These are phyloP conservation scores for Villa cingulata DNA, from an alignment of 2,888 invertebrate species.

Conservation along the genomic window DNA sequence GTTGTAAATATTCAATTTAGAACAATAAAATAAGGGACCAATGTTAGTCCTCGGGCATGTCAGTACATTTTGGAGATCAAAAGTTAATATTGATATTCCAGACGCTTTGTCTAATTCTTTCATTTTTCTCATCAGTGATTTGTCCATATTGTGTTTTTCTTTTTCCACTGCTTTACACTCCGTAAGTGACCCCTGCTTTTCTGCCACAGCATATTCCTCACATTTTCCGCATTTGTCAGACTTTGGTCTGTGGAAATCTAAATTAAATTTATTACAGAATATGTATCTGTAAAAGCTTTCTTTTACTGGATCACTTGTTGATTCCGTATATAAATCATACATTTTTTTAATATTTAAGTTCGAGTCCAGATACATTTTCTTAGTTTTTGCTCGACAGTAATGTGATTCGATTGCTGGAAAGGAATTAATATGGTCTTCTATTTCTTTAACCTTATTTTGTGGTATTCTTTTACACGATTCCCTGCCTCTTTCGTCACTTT, in stretches of 20 bases:
- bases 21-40: background rate
- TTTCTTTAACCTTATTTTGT: background rate
- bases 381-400: background rate
- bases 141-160: background rate
- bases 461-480: background rate
- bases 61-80: conserved; percentile 6
- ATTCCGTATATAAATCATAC: background rate
- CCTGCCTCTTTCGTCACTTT: background rate
- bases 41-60: background rate
- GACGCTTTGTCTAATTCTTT: conserved; percentile 3
- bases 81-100: conserved; percentile 2
- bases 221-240: conserved; percentile 8
- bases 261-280: conserved; percentile 4
- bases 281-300: conserved; percentile 1
- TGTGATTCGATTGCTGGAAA: too few relatives aligned
- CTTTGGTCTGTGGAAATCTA: conserved; percentile 6
- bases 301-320: background rate
- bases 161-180: background rate
- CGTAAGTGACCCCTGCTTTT: conserved; percentile 3
- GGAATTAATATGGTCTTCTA: too few relatives aligned
- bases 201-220: conserved; percentile 4
- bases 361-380: background rate
- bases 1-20: background rate
- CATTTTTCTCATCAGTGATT: conserved; percentile 1
- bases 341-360: background rate